These are phyloP conservation scores for Ctenopoma kingsleyae DNA, from an alignment of 2,797 vertebrate genomes.

Conservation along the genomic window DNA sequence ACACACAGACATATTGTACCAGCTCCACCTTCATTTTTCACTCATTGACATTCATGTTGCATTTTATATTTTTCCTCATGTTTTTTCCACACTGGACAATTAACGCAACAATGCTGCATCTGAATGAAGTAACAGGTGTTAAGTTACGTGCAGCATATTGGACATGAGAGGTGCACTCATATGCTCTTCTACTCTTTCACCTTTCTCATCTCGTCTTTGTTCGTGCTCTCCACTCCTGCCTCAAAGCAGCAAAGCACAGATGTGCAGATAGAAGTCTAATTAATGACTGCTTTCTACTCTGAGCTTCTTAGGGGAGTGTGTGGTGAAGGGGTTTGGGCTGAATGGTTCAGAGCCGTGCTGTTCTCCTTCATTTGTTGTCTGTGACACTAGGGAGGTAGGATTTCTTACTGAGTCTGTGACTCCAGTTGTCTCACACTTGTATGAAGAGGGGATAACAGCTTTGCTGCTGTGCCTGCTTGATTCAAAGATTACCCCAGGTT, in stretches of 20 bases:
- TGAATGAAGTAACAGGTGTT: not conserved
- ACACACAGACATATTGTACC: not conserved
- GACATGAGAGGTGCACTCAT: not conserved
- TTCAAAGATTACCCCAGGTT: slow-evolving; percentile 45
- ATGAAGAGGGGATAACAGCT: slow-evolving; percentile 20
- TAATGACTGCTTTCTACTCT: slow-evolving; percentile 62
- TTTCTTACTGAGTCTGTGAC: slow-evolving; percentile 54
- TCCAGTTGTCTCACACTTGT: slow-evolving; percentile 29
- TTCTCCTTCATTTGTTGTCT: slow-evolving; percentile 66
- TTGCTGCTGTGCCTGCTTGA: slow-evolving; percentile 36
- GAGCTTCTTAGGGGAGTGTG: slow-evolving; percentile 50
- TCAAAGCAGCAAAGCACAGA: slow-evolving; percentile 48
- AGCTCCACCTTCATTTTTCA: not conserved
- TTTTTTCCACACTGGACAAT: not conserved
- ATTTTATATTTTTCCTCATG: not conserved
- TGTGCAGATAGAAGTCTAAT: slow-evolving; percentile 67
- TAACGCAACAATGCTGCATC: not conserved
- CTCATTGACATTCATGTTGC: not conserved
- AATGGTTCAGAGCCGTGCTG: slow-evolving; percentile 46
- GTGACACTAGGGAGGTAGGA: slow-evolving; percentile 52
- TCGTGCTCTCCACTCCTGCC: not conserved
- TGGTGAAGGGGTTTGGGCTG: slow-evolving; percentile 37
- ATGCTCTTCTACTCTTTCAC: slow-evolving; percentile 4
- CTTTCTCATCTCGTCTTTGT: slow-evolving; percentile 9
- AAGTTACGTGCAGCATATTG: slow-evolving; percentile 14